Evolutionary conservation across 2,888 invertebrate genomes (phyloP).

Genomic region (Athalia circularis): DNA sequence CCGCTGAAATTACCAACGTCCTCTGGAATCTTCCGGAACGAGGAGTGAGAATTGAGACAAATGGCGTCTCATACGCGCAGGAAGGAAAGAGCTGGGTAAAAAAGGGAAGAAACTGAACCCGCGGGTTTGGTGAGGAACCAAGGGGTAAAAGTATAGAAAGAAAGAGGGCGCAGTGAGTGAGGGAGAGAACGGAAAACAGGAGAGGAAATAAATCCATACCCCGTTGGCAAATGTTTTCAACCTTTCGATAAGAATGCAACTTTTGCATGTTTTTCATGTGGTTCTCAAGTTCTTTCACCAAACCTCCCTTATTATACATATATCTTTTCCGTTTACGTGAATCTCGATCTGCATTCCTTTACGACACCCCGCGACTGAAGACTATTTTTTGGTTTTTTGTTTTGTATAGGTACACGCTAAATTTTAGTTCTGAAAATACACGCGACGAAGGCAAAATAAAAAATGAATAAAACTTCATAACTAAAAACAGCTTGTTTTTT

Average conservation of each 20-base stretch:
- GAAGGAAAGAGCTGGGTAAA: conserved; percentile 34
- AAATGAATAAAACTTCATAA: no score
- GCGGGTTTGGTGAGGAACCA: conserved; percentile 1
- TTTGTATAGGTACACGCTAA: no score
- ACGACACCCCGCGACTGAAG: background rate
- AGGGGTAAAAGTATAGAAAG: conserved; percentile 21
- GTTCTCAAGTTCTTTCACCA: conserved; percentile 27
- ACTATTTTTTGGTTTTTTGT: background rate
- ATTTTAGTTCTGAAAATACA: background rate
- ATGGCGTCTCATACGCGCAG: conserved; percentile 41
- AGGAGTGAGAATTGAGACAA: conserved; percentile 48
- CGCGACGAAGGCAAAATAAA: background rate
- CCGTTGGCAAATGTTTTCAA: conserved; percentile 42
- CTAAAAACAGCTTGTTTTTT: background rate
- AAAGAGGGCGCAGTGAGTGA: conserved; percentile 32
- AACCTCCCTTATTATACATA: background rate
- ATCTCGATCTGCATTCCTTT: conserved; percentile 31
- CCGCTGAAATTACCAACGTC: conserved; percentile 47
- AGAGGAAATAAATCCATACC: conserved; percentile 38
- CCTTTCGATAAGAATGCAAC: conserved; percentile 44
- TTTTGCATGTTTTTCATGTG: conserved; percentile 44
- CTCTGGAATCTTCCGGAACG: conserved; percentile 43
- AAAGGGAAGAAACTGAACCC: conserved; percentile 37
- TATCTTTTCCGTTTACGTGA: conserved; percentile 18
- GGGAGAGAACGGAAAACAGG: conserved; percentile 44